Evolutionary conservation across 1,140 invertebrate species (phyloP).

Genomic region (Hylaeus anthracinus): DNA sequence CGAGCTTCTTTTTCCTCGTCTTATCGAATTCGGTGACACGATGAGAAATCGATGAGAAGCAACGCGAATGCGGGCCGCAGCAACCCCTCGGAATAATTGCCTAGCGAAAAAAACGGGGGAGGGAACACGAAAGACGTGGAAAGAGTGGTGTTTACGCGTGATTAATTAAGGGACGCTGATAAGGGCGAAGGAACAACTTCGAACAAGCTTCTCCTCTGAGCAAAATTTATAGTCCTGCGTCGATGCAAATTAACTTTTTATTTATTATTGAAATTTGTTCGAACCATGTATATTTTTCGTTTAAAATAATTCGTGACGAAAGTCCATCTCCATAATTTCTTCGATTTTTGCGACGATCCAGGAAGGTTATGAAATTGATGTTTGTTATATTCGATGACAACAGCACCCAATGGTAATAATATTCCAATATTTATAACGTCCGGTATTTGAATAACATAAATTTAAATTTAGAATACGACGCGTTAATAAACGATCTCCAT

Average conservation of each 20-base stretch:
- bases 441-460: background rate
- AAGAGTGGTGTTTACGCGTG: background rate
- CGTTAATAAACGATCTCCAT: background rate
- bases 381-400: too few relatives aligned
- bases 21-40: conserved; percentile 19
- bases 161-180: conserved; percentile 17
- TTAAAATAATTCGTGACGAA: too few relatives aligned
- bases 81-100: background rate
- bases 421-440: too few relatives aligned
- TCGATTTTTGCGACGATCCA: too few relatives aligned
- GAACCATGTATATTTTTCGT: too few relatives aligned
- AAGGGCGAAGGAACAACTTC: background rate
- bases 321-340: too few relatives aligned
- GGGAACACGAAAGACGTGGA: background rate
- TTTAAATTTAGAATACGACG: too few relatives aligned
- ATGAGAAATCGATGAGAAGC: conserved; percentile 28
- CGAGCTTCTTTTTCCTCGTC: conserved; percentile 1
- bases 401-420: too few relatives aligned
- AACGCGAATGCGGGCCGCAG: background rate
- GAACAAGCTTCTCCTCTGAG: background rate
- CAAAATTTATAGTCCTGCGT: too few relatives aligned
- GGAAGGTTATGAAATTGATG: too few relatives aligned
- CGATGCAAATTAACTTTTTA: too few relatives aligned
- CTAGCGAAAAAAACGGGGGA: background rate
- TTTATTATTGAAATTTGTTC: too few relatives aligned